Conservation (phyloP, 2,888 invertebrate species). For the Cephus spinipes region DNA sequence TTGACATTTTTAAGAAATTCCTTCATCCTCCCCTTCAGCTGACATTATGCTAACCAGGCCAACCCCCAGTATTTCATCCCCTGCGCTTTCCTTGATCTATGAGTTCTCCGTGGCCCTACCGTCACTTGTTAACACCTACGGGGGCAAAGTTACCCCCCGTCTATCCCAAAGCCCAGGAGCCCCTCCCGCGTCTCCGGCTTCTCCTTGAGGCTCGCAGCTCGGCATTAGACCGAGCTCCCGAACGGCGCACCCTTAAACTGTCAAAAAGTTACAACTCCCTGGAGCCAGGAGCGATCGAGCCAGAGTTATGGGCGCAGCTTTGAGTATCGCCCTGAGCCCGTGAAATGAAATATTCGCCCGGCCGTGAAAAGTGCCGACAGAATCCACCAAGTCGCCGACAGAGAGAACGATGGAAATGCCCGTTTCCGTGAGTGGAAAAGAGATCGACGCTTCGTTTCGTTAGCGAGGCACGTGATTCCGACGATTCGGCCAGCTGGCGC, state of each 20-base stretch:
- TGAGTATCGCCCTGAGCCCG: not conserved
- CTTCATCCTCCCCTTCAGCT: constrained; percentile 43
- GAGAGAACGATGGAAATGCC: too few relatives aligned
- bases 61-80: constrained; percentile 49
- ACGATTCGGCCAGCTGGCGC: too few relatives aligned
- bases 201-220: not conserved
- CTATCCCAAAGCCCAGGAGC: not conserved
- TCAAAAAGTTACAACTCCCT: constrained; percentile 42
- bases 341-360: not conserved
- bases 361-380: not conserved
- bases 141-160: constrained; percentile 9
- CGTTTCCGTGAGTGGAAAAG: too few relatives aligned
- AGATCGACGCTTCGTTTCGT: not conserved
- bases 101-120: constrained; percentile 38
- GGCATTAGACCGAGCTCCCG: not conserved
- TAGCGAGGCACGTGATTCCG: too few relatives aligned
- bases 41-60: constrained; percentile 62
- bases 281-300: constrained; percentile 22
- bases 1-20: constrained; percentile 62
- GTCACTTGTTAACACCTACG: constrained; percentile 56
- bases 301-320: not conserved
- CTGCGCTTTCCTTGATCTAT: constrained; percentile 53
- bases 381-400: too few relatives aligned
- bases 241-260: constrained; percentile 31
- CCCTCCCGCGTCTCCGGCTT: not conserved